Evolutionary conservation across 2,113 vertebrate species (phyloP), one percentile per base, ranked within the genome.

Genomic region (Psephotus haematonotus): DNA sequence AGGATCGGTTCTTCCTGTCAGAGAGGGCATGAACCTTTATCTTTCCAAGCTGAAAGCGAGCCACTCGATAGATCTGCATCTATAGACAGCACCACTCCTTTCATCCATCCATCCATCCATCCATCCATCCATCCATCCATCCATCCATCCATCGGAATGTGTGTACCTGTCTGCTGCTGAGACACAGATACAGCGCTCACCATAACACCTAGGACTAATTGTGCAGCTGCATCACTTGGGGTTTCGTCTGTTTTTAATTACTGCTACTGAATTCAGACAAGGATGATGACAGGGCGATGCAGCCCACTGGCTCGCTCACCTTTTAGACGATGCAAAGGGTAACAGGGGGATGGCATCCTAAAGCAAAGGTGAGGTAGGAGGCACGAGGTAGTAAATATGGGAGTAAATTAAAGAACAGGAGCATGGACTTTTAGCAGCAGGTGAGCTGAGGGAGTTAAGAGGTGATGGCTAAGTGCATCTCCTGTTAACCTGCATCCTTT

Each of bases 351-450:
- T 31, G 77, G 28, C 28, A 10, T 27, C 75, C 60, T 23, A 17
- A 41, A 46, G 60, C 44, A 41, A 24, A 44, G 69, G 59, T 20
- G 46, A 57, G 43, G 31, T 17, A 43, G 63, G 52, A 87, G 57
- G n/a, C 29, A 7, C 0, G 1, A 31, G 8, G 41, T 3, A 2
- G 23, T 37, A 5, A 4, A 16, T 22, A 28, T 28, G 37, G 53
- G 31, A 84, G 60, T 50, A 46, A 60, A 77, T 77, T 37, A 82
- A 67, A 70, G 83, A 57, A 59, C 8, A 50, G 24, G 59, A 88
- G 33, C 15, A 3, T 3, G 63, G 84, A 14, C 33, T n/a, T 17
- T 29, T 10, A 28, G 12, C 16, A 57, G 82, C 70, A 41, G 57
- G 57, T 35, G 67, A 80, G 80, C 57, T 22, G 83, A 33, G 41